Percentiles rank a stretch among this genome's conserved stretches.
phyloP scores from a whole-genome alignment of 2,797 vertebrate genomes.

The Cossypha caffra region DNA sequence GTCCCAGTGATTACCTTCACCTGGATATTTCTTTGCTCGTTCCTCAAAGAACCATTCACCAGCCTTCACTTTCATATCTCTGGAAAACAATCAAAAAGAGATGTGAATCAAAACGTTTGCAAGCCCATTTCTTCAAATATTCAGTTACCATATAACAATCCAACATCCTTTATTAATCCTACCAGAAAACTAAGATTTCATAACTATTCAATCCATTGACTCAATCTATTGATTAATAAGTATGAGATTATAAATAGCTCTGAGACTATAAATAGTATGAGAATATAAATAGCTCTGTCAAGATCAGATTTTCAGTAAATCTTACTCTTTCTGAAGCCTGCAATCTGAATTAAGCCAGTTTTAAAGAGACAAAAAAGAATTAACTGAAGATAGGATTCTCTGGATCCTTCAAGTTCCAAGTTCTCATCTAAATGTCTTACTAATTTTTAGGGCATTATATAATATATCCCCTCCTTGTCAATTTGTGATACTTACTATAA shows the following conservation, averaged over 20 bases:
- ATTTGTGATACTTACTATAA: neutral
- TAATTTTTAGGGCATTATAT: neutral
- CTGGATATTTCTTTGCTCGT: constrained; percentile 88
- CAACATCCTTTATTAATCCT: neutral
- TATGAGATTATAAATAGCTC: neutral
- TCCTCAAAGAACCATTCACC: constrained; percentile 94
- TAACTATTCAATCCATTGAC: neutral
- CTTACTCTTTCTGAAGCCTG: neutral
- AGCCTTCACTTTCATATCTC: constrained; percentile 88
- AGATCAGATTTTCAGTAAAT: neutral
- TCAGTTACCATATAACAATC: neutral
- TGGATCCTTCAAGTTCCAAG: neutral
- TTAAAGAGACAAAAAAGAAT: neutral
- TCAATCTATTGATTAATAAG: neutral
- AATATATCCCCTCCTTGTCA: neutral
- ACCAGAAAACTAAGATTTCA: neutral
- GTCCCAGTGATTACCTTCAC: constrained; percentile 78
- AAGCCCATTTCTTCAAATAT: neutral
- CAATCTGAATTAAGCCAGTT: neutral
- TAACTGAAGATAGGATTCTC: neutral
- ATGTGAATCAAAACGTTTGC: neutral
- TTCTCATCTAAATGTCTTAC: neutral
- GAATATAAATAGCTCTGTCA: neutral
- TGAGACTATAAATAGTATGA: neutral
- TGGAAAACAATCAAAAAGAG: constrained; percentile 67